Evolutionary conservation across 2,888 invertebrate genomes (phyloP), one percentile per base, ranked within the genome.

Genomic region (Pristionchus japonicus): DNA sequence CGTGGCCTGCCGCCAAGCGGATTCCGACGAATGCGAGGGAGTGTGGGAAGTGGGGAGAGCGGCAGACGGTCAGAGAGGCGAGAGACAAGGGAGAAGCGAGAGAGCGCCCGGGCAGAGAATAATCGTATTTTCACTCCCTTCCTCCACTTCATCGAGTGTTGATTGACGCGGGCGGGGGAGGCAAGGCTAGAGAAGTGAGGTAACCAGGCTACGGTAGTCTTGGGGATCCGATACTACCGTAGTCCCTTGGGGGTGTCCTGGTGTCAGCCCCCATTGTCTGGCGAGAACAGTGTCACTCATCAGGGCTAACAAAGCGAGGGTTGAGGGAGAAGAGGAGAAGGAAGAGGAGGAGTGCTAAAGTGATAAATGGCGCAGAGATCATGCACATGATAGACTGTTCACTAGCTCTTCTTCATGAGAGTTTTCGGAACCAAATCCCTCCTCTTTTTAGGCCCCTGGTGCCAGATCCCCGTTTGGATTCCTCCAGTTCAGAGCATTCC

Each of bases 61-160:
- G 82, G 1, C 7, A 52, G 49, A 34, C 52, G 23, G 34, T 6
- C 3, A 83, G 82, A 52, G 15, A 27, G 2, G 11, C 31, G 82
- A 83, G 82, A 83, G 49, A 77, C n/a, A n/a, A 17, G 6, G 82
- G 0, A 2, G 9, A 83, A 37, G 20, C 3, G 52, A 52, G 82
- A 83, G 82, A 83, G 20, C 31, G 37, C 3, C 47, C 4, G 47
- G 57, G 82, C n/a, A n/a, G 49, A 23, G 52, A 37, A 83, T 83
- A 83, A 83, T 83, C 82, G 82, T 52, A 83, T 83, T 83, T 80
- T 52, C 82, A 31, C 82, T 80, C 27, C 27, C 52, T 31, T 43
- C 43, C 80, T 17, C 52, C 52, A 52, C 82, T 83, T 83, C 82
- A 49, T 82, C 82, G 34, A 15, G 82, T 83, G 82, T 83, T 83